Evolutionary conservation across 92 coral and sea anemone species (phyloP), one percentile per base, ranked within the genome.

Genomic region (Blastomussa wellsi): DNA sequence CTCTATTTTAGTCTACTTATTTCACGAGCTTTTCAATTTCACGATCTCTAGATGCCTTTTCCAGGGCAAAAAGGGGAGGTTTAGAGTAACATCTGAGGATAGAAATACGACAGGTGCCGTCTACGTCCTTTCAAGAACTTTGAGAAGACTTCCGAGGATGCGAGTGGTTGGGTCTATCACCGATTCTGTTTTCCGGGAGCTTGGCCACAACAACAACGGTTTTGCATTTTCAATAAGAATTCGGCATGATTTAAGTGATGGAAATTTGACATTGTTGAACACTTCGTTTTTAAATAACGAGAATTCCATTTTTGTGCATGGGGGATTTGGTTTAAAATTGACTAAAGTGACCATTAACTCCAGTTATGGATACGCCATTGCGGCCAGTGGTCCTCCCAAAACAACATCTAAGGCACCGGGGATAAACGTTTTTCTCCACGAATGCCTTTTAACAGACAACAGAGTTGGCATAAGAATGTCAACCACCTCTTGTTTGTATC

Each of bases 21-120:
- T 24, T 32, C 26, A 82, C n/a, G 69, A 33, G 8, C 24, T 2
- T 19, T 70, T 82, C 29, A 36, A 29, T 37, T 5, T 70, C 11
- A 70, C 29, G 0, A 82, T 82, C 17, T 70, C 78, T 1, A 35
- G 85, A 39, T 82, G 78, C 39, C 28, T 71, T 37, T 82, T 82
- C 37, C 17, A n/a, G 10, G 85, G 77, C 48, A 53, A 10, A 15
- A 38, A 44, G 5, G 71, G 78, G 6, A 41, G 41, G 20, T 71
- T 82, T 82, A 33, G 71, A 0, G 39, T 52, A 2, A 37, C 7
- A 2, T 1, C n/a, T 0, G 53, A 52, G 14, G 20, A 13, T 12
- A 81, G 76, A 52, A 49, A 35, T 0, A 35, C 26, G 13, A 31
- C 26, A 35, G 85, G 51, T 1, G 33, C 78, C 9, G 69, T 81